Conservation (phyloP, 2,113 vertebrate species). For the Tiliqua scincoides region DNA sequence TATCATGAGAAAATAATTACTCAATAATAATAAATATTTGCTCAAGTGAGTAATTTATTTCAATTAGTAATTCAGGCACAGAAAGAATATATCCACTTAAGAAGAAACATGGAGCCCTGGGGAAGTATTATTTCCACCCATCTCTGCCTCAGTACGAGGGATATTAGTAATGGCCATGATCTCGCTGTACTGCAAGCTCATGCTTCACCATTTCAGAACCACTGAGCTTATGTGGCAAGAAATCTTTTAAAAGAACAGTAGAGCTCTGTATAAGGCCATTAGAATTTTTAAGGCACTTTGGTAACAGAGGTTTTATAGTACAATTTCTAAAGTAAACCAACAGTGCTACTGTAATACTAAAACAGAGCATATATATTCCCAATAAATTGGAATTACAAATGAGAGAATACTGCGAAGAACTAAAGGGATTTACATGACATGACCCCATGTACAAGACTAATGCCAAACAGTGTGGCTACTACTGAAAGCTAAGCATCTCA, state of each 20-base stretch:
- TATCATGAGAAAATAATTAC: background rate
- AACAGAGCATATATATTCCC: background rate
- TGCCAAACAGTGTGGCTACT: rapidly evolving
- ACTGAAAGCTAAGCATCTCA: background rate
- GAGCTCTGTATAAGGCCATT: background rate
- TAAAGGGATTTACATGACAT: background rate
- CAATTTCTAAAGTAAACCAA: background rate
- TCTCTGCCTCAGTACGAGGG: background rate
- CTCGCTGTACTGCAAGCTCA: background rate
- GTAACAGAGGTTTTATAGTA: background rate
- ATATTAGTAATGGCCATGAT: background rate
- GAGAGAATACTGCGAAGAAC: slow-evolving; percentile 11
- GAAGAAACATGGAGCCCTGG: slow-evolving; percentile 1
- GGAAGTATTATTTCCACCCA: background rate
- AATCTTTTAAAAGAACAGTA: background rate
- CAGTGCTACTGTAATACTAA: background rate
- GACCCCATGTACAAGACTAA: background rate
- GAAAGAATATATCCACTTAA: background rate
- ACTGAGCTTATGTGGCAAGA: too few relatives aligned
- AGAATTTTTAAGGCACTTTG: rapidly evolving
- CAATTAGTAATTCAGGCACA: background rate
- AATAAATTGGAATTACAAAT: background rate
- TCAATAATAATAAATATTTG: background rate
- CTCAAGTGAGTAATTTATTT: background rate
- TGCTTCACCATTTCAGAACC: background rate